These are phyloP conservation scores for Ormyrus labotus DNA, from an alignment of 2,888 invertebrate genomes.

Conservation along the genomic window DNA sequence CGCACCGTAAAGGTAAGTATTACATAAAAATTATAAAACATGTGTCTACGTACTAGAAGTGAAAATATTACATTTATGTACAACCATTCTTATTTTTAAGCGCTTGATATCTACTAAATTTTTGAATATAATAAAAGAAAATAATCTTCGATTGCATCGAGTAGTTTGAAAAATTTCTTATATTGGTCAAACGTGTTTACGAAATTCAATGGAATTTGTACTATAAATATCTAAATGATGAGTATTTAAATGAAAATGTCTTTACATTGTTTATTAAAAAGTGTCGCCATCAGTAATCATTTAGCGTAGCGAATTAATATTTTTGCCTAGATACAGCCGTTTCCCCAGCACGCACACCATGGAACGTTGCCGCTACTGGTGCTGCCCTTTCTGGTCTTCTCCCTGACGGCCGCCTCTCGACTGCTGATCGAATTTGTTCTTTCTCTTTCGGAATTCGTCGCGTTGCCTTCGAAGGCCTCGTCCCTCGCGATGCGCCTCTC, in stretches of 20 bases:
- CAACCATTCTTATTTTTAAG: background rate
- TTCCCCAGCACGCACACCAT: constrained; percentile 92
- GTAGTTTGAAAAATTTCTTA: no score
- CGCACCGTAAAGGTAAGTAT: background rate
- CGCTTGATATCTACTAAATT: no score
- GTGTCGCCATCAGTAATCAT: no score
- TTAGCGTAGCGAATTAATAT: no score
- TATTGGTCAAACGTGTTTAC: no score
- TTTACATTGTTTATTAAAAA: no score
- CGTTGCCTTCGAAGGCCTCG: constrained; percentile 65
- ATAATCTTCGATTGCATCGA: no score
- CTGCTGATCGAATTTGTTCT: constrained; percentile 82
- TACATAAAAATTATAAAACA: constrained; percentile 8
- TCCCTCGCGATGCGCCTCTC: constrained; percentile 60
- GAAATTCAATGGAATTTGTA: no score
- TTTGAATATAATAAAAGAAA: no score
- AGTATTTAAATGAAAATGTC: no score
- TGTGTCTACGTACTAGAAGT: constrained; percentile 13
- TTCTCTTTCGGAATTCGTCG: constrained; percentile 79
- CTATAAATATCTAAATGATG: no score
- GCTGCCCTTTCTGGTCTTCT: constrained; percentile 80
- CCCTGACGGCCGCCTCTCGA: constrained; percentile 75
- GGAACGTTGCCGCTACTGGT: constrained; percentile 85
- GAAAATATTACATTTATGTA: constrained; percentile 24
- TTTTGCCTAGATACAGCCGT: constrained; percentile 81